Percentiles rank a stretch among this genome's conserved stretches.
Conservation (phyloP, 2,888 invertebrate species). For the Leucoptera coffeella region DNA sequence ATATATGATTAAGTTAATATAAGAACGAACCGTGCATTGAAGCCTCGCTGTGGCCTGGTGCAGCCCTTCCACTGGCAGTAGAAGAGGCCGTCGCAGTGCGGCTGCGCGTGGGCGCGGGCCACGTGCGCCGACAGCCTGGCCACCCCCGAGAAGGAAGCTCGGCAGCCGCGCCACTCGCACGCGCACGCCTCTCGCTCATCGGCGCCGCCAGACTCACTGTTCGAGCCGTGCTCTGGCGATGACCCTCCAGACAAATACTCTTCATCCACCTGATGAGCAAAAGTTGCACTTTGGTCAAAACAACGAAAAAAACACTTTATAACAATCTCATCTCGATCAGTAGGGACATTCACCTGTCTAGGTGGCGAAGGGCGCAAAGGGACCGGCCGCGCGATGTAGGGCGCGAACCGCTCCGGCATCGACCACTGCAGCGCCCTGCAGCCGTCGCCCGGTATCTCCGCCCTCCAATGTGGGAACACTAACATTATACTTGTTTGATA, state of each 20-base stretch:
- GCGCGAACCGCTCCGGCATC: conserved; percentile 37
- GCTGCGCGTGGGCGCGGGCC: conserved; percentile 66
- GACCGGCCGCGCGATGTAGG: conserved; percentile 29
- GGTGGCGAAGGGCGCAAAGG: conserved; percentile 22
- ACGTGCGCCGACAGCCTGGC: conserved; percentile 75
- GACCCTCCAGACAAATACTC: conserved; percentile 46
- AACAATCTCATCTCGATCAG: too few species aligned
- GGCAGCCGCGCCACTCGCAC: conserved; percentile 64
- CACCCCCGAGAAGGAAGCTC: conserved; percentile 59
- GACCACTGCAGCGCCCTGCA: conserved; percentile 37
- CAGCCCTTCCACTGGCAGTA: conserved; percentile 88
- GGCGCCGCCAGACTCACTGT: conserved; percentile 9
- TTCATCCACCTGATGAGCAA: conserved; percentile 46
- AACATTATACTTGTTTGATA: conserved; percentile 22
- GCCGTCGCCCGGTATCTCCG: conserved; percentile 21
- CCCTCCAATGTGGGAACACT: conserved; percentile 40
- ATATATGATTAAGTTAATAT: conserved; percentile 1
- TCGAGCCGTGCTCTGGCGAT: conserved; percentile 31
- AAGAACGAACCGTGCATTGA: conserved; percentile 73
- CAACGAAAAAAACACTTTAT: too few species aligned
- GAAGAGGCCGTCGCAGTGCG: conserved; percentile 69
- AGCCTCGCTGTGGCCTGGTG: conserved; percentile 74
- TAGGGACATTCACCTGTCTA: conserved; percentile 29
- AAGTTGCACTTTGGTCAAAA: conserved; percentile 3
- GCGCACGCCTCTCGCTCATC: conserved; percentile 15